Evolutionary conservation across 2,888 invertebrate species (phyloP), one percentile per base, ranked within the genome.

Genomic region (Lasius platythorax): DNA sequence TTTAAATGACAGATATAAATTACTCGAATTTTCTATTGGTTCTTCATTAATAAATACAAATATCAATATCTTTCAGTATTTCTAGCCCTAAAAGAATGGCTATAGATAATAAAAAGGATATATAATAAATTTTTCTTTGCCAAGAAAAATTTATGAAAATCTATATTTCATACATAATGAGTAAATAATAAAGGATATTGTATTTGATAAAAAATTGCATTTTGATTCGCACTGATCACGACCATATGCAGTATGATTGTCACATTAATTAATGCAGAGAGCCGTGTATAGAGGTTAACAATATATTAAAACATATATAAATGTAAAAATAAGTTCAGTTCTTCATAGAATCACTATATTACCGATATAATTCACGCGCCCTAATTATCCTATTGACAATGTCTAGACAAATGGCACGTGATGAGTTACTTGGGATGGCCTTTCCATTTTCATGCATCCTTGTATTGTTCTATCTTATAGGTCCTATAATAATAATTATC

Each of bases 401-500:
- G 12, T 66, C 6, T 37, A 40, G 56, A 33, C 12, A 11, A 67
- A 15, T 11, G 3, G 3, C 8, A n/a, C 6, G 15, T 33, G 12
- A 68, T 33, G 46, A 40, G 3, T 61, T 11, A 40, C 6, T 8
- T 61, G 4, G 15, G 0, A 33, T 46, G 18, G 18, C 0, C 33
- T 46, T 46, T 72, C 2, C 33, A 79, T 46, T 37, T 23, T 28
- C 12, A 18, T 8, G 18, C 18, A 15, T 3, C 9, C 30, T 68
- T 58, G 11, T 58, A 11, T 9, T 46, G 23, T 8, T 33, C 3
- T 79, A 68, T 23, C 23, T 33, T 23, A 82, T 76, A 58, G 91
- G 89, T 85, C 89, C 90, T 90, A 85, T 61, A 87, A 83, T 70
- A 68, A 75, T 83, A 75, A 75, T 61, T 66, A 73, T 76, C 73